These are phyloP conservation scores for Gouania willdenowi DNA, from an alignment of 2,797 vertebrate genomes.

Conservation along the genomic window DNA sequence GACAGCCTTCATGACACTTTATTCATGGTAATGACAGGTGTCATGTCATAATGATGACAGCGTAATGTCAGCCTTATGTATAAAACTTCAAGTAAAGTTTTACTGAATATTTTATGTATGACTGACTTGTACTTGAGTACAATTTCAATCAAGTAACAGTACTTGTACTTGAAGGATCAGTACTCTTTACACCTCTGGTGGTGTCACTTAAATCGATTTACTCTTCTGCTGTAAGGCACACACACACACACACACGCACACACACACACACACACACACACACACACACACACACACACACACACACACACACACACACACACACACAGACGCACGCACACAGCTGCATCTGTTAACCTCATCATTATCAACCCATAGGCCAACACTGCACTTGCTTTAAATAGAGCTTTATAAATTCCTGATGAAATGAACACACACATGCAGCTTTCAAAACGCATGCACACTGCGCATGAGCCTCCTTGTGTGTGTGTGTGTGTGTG, in stretches of 20 bases:
- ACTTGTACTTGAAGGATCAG: too few species aligned
- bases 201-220: conserved; percentile 37
- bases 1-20: too few species aligned
- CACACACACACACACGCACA: background rate
- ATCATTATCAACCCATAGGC: conserved; percentile 45
- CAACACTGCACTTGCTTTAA: conserved; percentile 28
- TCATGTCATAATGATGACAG: too few species aligned
- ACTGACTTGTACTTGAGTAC: too few species aligned
- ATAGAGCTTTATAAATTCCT: conserved; percentile 40
- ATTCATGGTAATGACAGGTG: too few species aligned
- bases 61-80: too few species aligned
- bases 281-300: background rate
- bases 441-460: conserved; percentile 16
- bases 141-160: too few species aligned
- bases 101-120: too few species aligned
- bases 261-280: background rate
- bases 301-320: background rate
- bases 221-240: conserved; percentile 37
- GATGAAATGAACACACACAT: conserved; percentile 34
- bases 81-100: too few species aligned
- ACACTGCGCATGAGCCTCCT: too few species aligned
- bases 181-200: too few species aligned
- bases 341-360: conserved; percentile 52
- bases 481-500: too few species aligned
- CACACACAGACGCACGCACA: background rate